A percentile compares a stretch with the other conserved stretches of the same genome.
Conservation (phyloP, 2,113 vertebrate genomes). For the Campylorhamphus procurvoides region DNA sequence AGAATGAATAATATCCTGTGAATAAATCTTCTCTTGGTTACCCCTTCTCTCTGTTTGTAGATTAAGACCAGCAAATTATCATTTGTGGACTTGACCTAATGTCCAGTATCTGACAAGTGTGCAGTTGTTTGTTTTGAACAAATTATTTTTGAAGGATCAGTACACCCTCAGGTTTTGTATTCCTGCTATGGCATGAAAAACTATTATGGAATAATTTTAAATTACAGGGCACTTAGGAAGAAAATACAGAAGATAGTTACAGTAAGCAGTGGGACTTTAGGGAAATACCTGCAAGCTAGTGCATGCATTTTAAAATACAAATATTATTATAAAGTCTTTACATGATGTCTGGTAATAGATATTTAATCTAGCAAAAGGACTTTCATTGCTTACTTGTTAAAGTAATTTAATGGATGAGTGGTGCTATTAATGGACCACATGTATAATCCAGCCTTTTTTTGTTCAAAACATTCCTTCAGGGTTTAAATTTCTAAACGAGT, state of each 20-base stretch:
- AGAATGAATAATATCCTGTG: not conserved
- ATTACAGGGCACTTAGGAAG: conserved; percentile 9
- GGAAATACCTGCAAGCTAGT: not conserved
- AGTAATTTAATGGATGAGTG: conserved; percentile 45
- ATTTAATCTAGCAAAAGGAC: conserved; percentile 10
- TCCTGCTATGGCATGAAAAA: not conserved
- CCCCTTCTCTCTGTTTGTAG: not conserved
- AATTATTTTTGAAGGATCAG: not conserved
- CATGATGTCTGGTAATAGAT: not conserved
- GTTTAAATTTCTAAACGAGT: conserved; percentile 19
- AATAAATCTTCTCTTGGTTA: not conserved
- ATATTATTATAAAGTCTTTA: not conserved
- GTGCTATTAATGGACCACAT: conserved; percentile 34
- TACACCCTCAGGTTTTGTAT: conserved; percentile 21
- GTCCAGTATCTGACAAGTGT: not conserved
- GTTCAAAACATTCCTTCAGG: conserved; percentile 1
- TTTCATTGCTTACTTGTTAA: conserved; percentile 51
- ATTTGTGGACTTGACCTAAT: not conserved
- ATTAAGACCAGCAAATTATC: not conserved
- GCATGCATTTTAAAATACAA: not conserved
- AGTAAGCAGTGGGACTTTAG: not conserved
- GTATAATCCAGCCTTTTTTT: not conserved
- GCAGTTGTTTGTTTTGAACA: not conserved
- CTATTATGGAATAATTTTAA: conserved; percentile 5
- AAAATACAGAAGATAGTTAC: not conserved